Percentiles rank a stretch among this genome's conserved stretches.
Conservation (phyloP, 2,113 vertebrate species). For the Notechis scutatus region DNA sequence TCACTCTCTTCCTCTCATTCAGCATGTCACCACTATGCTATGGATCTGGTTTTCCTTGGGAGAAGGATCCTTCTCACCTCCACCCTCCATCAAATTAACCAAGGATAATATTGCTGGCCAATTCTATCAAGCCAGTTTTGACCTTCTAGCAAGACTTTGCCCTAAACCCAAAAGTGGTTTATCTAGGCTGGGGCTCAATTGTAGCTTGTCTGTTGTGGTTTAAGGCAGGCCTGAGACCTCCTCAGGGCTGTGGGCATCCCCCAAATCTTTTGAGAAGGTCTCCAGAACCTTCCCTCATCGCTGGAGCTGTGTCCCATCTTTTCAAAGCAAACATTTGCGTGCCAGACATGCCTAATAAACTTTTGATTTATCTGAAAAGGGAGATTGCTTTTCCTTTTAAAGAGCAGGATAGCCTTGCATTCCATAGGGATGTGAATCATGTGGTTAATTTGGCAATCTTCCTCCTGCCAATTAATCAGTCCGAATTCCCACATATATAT, state of each 20-base stretch:
- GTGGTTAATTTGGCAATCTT: background rate
- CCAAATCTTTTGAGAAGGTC: background rate
- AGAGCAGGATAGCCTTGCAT: no score
- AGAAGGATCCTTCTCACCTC: background rate
- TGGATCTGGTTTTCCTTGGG: background rate
- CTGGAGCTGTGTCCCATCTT: background rate
- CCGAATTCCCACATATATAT: background rate
- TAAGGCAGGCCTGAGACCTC: background rate
- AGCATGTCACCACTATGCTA: background rate
- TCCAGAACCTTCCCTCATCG: background rate
- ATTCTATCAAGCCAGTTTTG: background rate
- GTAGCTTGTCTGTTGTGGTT: background rate
- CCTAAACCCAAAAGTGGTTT: background rate
- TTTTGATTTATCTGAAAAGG: background rate
- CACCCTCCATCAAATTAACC: background rate
- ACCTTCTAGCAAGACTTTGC: background rate
- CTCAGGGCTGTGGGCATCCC: background rate
- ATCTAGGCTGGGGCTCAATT: background rate
- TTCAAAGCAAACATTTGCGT: background rate
- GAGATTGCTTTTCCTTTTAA: no score
- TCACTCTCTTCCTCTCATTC: background rate
- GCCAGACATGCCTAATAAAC: background rate
- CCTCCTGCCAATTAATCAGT: no score
- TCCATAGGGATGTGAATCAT: no score
- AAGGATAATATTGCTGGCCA: background rate